These are phyloP conservation scores for Hirtodrosophila duncani DNA, from an alignment of 2,888 invertebrate species.

Conservation along the genomic window DNA sequence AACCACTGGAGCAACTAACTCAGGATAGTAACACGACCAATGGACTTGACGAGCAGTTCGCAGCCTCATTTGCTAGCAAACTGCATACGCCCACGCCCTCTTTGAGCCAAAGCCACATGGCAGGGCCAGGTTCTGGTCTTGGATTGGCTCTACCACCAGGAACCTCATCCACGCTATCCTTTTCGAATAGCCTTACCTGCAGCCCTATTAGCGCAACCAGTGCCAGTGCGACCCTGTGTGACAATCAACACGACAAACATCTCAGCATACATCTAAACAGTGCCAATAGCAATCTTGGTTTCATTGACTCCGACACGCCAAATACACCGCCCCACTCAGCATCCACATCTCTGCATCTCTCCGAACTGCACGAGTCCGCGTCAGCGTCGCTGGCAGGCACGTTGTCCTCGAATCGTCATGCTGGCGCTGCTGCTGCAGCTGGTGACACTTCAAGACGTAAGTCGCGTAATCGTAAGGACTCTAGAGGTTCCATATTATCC, in stretches of 20 bases:
- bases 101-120: conserved; percentile 33
- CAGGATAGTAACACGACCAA: conserved; percentile 43
- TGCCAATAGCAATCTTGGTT: conserved; percentile 73
- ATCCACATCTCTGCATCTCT: conserved; percentile 38
- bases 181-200: no score
- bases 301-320: conserved; percentile 72
- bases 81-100: no score
- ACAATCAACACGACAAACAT: conserved; percentile 25
- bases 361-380: conserved; percentile 32
- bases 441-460: conserved; percentile 27
- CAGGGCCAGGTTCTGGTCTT: no score
- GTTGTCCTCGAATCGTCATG: conserved; percentile 43
- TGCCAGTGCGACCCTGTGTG: conserved; percentile 31
- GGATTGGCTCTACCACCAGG: no score
- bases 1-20: conserved; percentile 72
- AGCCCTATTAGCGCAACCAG: conserved; percentile 5
- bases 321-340: conserved; percentile 66
- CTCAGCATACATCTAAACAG: conserved; percentile 67
- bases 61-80: conserved; percentile 59
- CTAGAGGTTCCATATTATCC: conserved; percentile 70
- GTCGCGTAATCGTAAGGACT: conserved; percentile 64
- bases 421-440: neutral
- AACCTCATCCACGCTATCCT: no score
- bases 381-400: conserved; percentile 56
- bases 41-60: conserved; percentile 66